phyloP scores from a whole-genome alignment of 2,888 invertebrate genomes.

The Tiliacea citrago region DNA sequence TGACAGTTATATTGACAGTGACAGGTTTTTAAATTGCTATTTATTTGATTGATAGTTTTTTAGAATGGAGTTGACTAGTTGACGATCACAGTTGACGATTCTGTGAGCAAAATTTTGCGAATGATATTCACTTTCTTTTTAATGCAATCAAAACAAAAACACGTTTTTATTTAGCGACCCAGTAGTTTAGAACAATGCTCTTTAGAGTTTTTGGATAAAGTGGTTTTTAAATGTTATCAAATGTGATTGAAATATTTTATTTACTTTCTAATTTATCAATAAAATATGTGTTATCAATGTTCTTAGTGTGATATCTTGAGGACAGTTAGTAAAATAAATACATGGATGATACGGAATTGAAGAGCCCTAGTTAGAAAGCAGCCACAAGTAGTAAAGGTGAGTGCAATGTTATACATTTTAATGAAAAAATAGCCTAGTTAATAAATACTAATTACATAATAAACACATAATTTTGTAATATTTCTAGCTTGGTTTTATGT shows the following conservation, averaged over 20 bases:
- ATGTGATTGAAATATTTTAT: constrained; percentile 60
- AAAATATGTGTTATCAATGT: constrained; percentile 70
- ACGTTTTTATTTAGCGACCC: background rate
- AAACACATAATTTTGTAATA: background rate
- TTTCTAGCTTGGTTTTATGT: background rate
- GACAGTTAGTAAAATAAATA: constrained; percentile 69
- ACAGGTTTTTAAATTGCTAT: constrained; percentile 11
- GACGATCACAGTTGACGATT: constrained; percentile 29
- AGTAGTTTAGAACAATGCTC: background rate
- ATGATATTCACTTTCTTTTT: constrained; percentile 12
- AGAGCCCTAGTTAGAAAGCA: constrained; percentile 37
- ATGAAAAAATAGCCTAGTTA: too few species aligned
- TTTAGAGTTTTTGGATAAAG: constrained; percentile 3
- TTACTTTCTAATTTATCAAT: constrained; percentile 78
- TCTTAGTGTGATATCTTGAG: constrained; percentile 63
- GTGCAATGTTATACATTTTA: constrained; percentile 33
- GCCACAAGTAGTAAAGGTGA: constrained; percentile 36
- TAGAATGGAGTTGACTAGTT: constrained; percentile 28
- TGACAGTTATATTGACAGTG: constrained; percentile 46
- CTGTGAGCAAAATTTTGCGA: constrained; percentile 38
- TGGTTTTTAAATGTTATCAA: constrained; percentile 40
- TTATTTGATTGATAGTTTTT: constrained; percentile 22
- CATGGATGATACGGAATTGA: constrained; percentile 63
- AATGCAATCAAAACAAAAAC: constrained; percentile 4
- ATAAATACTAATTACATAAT: too few species aligned